A percentile compares a stretch with the other conserved stretches of the same genome.
Conservation (phyloP, 2,888 invertebrate species). For the Scaptomyza polygonia region DNA sequence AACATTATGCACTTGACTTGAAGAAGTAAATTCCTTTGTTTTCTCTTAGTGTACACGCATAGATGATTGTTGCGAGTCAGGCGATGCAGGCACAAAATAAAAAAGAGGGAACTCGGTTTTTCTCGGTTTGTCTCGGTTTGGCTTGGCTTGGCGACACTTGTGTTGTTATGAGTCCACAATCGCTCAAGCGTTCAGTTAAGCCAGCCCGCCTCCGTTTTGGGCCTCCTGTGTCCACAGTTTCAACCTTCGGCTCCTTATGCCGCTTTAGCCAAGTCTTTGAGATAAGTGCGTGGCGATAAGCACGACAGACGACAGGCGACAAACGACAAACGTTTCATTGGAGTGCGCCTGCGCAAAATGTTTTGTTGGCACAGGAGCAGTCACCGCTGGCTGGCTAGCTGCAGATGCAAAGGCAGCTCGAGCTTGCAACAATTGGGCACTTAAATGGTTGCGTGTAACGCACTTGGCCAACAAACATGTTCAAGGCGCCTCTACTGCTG, state of each 20-base stretch:
- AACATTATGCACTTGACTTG: no score
- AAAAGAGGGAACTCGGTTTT: no score
- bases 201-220: conserved; percentile 22
- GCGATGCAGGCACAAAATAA: conserved; percentile 31
- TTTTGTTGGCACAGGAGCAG: conserved; percentile 37
- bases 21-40: no score
- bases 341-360: conserved; percentile 65
- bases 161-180: conserved; percentile 53
- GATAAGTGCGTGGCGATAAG: conserved; percentile 80
- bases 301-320: conserved; percentile 69
- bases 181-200: conserved; percentile 58
- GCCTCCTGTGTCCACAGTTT: conserved; percentile 2
- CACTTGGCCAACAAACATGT: conserved; percentile 54
- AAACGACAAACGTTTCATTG: conserved; percentile 59
- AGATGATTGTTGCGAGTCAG: conserved; percentile 51
- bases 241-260: conserved; percentile 22
- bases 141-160: conserved; percentile 61
- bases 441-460: conserved; percentile 63
- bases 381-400: conserved; percentile 1
- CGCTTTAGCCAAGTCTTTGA: conserved; percentile 40
- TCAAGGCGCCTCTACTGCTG: conserved; percentile 47
- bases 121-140: background rate
- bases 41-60: conserved; percentile 24
- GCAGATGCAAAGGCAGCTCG: conserved; percentile 12
- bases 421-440: conserved; percentile 72